Percentiles rank a stretch among this genome's conserved stretches.
Conservation (phyloP, 2,113 vertebrate genomes). For the Cichladusa arquata region DNA sequence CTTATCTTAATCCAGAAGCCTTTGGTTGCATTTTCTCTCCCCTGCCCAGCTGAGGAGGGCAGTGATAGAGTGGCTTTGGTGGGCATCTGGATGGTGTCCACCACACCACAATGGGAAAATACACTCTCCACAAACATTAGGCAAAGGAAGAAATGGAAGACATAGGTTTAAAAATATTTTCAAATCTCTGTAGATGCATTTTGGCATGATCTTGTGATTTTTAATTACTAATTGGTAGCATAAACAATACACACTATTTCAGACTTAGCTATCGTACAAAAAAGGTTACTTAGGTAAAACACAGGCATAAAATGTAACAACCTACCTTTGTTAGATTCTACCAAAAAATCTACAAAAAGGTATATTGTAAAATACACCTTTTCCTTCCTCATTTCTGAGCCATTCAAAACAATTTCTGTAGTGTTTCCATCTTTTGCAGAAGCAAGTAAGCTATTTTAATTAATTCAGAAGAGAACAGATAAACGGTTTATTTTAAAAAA, state of each 20-base stretch:
- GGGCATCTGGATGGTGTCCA: neutral
- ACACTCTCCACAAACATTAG: neutral
- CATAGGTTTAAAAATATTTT: neutral
- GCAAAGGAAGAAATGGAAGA: neutral
- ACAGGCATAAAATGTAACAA: neutral
- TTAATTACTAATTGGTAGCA: neutral
- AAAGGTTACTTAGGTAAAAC: neutral
- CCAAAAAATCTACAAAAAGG: neutral
- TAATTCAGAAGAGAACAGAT: neutral
- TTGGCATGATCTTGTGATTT: neutral
- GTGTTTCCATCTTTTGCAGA: neutral
- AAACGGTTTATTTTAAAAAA: neutral
- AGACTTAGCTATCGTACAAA: neutral
- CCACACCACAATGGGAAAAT: neutral
- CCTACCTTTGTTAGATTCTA: neutral
- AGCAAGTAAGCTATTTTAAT: neutral
- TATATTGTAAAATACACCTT: neutral
- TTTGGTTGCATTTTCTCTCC: neutral
- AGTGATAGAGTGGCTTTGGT: neutral
- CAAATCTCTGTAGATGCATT: neutral
- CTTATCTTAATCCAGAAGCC: neutral
- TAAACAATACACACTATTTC: neutral
- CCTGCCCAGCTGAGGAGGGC: neutral
- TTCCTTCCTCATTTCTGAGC: neutral
- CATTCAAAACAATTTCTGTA: neutral